Evolutionary conservation across 2,888 invertebrate genomes (phyloP), one percentile per base, ranked within the genome.

Genomic region (Meloe dianella): DNA sequence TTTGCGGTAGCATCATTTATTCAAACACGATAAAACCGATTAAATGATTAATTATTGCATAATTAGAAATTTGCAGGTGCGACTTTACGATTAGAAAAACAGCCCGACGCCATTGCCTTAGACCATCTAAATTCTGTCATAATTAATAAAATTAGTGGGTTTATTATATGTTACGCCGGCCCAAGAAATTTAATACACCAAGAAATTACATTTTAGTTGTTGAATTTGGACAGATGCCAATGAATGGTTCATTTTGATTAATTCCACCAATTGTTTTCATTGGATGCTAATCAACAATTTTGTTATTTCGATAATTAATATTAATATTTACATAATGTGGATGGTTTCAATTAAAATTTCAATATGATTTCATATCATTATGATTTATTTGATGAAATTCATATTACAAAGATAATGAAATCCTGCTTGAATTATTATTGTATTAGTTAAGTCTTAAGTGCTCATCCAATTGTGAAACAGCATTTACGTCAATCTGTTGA

Each of bases 401-500:
- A 27, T 24, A 0, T 27, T 24, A 14, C 14, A 14, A 54, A 27
- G 10, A 27, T 14, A 54, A 47, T 9, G 12, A 9, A 4, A 7
- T 20, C 2, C 1, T 51, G 14, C 10, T 24, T 27, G 14, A 27
- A 27, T 54, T 20, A 9, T 20, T 41, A n/a, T n/a, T 51, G 9
- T 20, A 2, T 8, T 47, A 10, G 9, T 47, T 47, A 17, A 20
- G 22, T 22, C 10, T 47, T 47, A 47, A 47, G 20, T 22, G 1
- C 3, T 35, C 30, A 7, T 35, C 6, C 51, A 51, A 54, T 54
- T 27, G 27, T 27, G 27, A 32, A 65, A 56, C 29, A 24, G 27
- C n/a, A 60, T 65, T 65, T 29, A 41, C 29, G 24, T 27, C 24
- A 32, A 10, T 61, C 10, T n/a, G 27, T 61, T 41, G 29, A 57